Base-by-base conservation (phyloP, 2,888 invertebrate genomes). In the Amblyteles armatorius region DNA sequence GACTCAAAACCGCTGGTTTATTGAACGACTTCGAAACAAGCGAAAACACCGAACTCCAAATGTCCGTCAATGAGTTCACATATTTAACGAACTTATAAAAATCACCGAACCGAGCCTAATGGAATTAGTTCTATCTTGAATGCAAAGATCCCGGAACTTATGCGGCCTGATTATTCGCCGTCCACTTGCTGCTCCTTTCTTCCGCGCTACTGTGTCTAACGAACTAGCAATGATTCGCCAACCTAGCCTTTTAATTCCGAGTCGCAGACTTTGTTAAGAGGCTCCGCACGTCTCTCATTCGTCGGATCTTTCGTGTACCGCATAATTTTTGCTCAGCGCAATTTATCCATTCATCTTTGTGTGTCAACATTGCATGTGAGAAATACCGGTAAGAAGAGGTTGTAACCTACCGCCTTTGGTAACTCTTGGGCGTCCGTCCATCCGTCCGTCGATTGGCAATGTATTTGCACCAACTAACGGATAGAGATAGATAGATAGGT, bases 201-300 rank as follows among this genome's bases (percentile, higher is more conserved):
- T 26, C 26, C 36, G 65, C 36, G 16, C 52, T 55, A 79, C 55
- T 36, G 52, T 79, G 65, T 65, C 72, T 79, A 79, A 79, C 79
- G 79, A 79, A 79, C 79, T 79, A 65, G 79, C 72, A 79, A 79
- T 72, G 72, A 79, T 79, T 79, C 72, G 72, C 36, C 36, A 40
- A 55, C 79, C 44, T 72, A 65, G 72, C 79, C 52, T 79, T 79
- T 79, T 79, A 65, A 79, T 79, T 79, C 65, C 72, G 40, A 40
- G 71, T 52, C 57, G 44, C 72, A 13, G 65, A 79, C 71, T 79
- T 73, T 72, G 44, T 72, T 72, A 67, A 72, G 60, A 79, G 55
- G 67, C 57, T 6, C 44, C 29, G 68, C 71, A 48, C 63, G 60
- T 50, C 40, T 36, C 22, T 63, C 36, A 40, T 57, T 48, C 13